Conservation (phyloP, 1,140 invertebrate species). For the Daktulosphaira vitifoliae region DNA sequence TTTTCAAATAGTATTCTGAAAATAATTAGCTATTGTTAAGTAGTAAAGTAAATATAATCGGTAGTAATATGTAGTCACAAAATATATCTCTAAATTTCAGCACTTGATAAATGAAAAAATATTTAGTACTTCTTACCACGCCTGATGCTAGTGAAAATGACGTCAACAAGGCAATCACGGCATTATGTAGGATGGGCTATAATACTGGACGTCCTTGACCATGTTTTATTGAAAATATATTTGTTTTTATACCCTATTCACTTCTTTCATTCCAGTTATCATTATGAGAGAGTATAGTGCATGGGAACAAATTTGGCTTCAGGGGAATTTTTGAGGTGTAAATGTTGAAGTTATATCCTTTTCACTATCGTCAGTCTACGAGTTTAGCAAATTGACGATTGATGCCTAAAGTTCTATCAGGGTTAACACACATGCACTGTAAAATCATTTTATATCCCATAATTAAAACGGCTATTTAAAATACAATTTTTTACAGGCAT, state of each 20-base stretch:
- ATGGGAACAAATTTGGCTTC: not conserved
- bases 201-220: slow-evolving; percentile 31
- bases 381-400: no score
- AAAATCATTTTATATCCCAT: no score
- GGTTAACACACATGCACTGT: no score
- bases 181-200: slow-evolving; percentile 20
- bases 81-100: not conserved
- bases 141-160: slow-evolving; percentile 23
- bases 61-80: no score
- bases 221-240: slow-evolving; percentile 24
- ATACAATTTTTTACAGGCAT: no score
- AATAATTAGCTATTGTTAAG: no score
- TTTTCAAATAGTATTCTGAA: no score
- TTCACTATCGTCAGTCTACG: no score
- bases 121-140: slow-evolving; percentile 24
- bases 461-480: no score
- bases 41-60: no score
- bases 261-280: not conserved
- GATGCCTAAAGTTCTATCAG: no score
- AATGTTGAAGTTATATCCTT: no score
- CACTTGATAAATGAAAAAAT: not conserved
- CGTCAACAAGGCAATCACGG: slow-evolving; percentile 29
- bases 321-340: not conserved
- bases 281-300: not conserved
- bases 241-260: slow-evolving; percentile 4